Conservation (phyloP, 1,140 invertebrate species). For the Gonioctena quinquepunctata region DNA sequence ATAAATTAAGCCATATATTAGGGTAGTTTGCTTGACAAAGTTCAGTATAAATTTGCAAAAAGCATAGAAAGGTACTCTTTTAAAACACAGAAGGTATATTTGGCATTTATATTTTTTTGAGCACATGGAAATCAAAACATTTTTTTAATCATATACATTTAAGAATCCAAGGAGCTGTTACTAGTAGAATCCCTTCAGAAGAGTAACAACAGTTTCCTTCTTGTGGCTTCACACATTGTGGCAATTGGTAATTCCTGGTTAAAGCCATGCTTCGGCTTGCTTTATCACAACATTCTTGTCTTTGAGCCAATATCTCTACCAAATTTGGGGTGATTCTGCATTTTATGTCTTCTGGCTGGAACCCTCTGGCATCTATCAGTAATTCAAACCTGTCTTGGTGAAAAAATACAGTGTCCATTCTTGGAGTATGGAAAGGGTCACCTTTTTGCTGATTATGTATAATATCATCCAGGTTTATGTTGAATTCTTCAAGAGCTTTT, state of each 20-base stretch:
- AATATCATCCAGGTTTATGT: neutral
- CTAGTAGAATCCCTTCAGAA: slow-evolving; percentile 35
- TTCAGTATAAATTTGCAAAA: too few species aligned
- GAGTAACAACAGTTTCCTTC: slow-evolving; percentile 36
- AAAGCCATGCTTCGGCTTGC: slow-evolving; percentile 28
- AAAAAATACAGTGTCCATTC: slow-evolving; percentile 30
- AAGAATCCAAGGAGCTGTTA: slow-evolving; percentile 36
- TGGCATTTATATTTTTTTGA: too few species aligned
- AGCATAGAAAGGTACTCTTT: too few species aligned
- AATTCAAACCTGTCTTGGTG: slow-evolving; percentile 25
- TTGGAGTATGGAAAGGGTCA: neutral
- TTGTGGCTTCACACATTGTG: slow-evolving; percentile 31
- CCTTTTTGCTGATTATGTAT: neutral
- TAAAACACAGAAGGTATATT: too few species aligned
- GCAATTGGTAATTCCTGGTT: slow-evolving; percentile 39
- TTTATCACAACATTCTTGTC: slow-evolving; percentile 21
- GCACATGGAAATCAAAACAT: too few species aligned
- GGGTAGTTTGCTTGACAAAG: too few species aligned
- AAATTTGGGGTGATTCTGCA: slow-evolving; percentile 31
- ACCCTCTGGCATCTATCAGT: slow-evolving; percentile 39
- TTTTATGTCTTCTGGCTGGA: slow-evolving; percentile 39
- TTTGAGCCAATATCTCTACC: slow-evolving; percentile 32
- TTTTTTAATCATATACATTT: neutral
- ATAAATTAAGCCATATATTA: too few species aligned
- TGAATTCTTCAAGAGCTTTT: slow-evolving; percentile 4